Conservation (phyloP, 2,113 vertebrate genomes). For the Gymnocephalus cernua region DNA sequence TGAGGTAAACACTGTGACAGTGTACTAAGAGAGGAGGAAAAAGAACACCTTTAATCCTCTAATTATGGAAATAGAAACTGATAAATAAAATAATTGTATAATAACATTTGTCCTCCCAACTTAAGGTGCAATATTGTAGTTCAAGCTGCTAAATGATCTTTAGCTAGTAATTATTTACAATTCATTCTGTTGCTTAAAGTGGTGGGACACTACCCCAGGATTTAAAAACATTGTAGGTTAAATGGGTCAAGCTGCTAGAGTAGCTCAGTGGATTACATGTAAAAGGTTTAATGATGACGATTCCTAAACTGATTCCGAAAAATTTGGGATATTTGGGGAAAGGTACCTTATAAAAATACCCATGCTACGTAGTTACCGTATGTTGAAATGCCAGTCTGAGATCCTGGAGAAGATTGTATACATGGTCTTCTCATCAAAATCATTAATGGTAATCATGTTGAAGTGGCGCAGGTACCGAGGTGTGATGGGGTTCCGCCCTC, state of each 20-base stretch:
- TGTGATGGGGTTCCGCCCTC: slow-evolving; percentile 92
- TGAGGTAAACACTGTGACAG: slow-evolving; percentile 35
- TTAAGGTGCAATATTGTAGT: neutral
- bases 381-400: slow-evolving; percentile 89
- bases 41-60: slow-evolving; percentile 9
- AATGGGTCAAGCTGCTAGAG: neutral
- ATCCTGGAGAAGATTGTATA: slow-evolving; percentile 93
- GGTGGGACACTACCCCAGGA: neutral
- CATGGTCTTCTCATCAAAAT: slow-evolving; percentile 93
- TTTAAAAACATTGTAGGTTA: neutral
- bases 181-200: neutral
- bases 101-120: neutral
- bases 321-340: neutral
- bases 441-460: slow-evolving; percentile 91
- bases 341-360: neutral
- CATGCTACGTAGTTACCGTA: slow-evolving; percentile 72
- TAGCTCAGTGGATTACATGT: neutral
- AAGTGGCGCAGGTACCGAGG: slow-evolving; percentile 91
- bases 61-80: slow-evolving; percentile 6
- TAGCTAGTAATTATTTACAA: neutral
- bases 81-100: neutral
- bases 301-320: neutral
- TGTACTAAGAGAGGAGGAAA: neutral
- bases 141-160: neutral
- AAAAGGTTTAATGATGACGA: neutral